These are phyloP conservation scores for Thalassarche chlororhynchos DNA, from an alignment of 2,113 vertebrate species.

Conservation along the genomic window DNA sequence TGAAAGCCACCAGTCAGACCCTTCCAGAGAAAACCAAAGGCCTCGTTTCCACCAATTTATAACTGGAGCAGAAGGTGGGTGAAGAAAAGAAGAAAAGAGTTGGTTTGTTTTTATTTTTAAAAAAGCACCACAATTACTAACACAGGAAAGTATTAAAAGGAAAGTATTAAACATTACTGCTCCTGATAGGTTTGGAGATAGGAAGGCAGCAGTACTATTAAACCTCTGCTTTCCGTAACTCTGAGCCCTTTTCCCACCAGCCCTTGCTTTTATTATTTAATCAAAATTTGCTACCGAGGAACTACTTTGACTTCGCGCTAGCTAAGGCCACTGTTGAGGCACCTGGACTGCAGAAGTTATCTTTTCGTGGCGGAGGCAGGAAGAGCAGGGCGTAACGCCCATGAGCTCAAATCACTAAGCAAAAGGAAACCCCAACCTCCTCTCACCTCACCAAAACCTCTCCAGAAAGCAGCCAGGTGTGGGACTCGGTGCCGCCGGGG, in stretches of 20 bases:
- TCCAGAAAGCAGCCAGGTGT: neutral
- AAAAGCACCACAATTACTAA: neutral
- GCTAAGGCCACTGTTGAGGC: neutral
- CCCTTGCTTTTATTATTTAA: neutral
- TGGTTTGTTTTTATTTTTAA: neutral
- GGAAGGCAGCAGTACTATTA: neutral
- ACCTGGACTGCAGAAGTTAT: neutral
- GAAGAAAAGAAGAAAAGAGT: neutral
- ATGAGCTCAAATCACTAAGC: neutral
- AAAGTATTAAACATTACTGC: neutral
- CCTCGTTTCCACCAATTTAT: neutral
- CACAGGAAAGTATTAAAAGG: neutral
- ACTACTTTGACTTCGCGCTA: neutral
- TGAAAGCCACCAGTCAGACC: neutral
- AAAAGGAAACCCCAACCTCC: neutral
- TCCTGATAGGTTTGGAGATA: neutral
- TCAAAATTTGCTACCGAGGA: neutral
- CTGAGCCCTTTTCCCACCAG: too few relatives aligned
- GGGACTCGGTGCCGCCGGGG: neutral
- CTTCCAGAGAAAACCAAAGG: neutral
- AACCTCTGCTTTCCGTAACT: neutral
- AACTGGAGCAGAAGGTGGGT: neutral
- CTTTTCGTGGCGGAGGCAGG: fast-evolving
- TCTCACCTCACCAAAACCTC: neutral
- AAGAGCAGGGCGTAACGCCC: too few relatives aligned